Percentiles rank a stretch among this genome's conserved stretches.
phyloP scores from a whole-genome alignment of 2,113 vertebrate genomes.

The Antechinus stuartii region DNA sequence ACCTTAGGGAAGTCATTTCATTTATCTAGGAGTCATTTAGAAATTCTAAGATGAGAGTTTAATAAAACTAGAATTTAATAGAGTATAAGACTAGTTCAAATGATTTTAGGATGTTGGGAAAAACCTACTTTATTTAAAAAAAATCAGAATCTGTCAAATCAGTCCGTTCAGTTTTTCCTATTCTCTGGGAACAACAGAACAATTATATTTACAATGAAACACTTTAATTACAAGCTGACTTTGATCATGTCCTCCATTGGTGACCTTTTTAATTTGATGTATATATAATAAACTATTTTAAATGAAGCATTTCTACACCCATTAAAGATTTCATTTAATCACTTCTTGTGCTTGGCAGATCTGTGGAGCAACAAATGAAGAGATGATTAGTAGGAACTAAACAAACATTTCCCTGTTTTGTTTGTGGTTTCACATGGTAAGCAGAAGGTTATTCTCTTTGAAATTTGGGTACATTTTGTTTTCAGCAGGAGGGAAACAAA shows the following conservation, averaged over 20 bases:
- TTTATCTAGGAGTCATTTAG: background rate
- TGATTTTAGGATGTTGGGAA: background rate
- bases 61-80: background rate
- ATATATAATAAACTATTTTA: background rate
- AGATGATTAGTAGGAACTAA: background rate
- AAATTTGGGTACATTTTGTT: background rate
- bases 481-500: background rate
- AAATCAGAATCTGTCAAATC: background rate
- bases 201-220: background rate
- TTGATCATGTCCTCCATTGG: background rate
- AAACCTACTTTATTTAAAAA: background rate
- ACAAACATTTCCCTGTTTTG: background rate
- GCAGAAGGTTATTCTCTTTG: background rate
- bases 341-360: background rate
- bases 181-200: background rate
- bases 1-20: background rate
- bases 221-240: background rate
- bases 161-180: background rate
- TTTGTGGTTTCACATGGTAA: slow-evolving; percentile 7
- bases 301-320: background rate
- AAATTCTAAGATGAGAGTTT: background rate
- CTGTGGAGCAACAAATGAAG: background rate
- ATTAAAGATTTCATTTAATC: background rate
- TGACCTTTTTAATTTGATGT: background rate
- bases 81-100: background rate